Conservation (phyloP, 2,888 invertebrate species). For the Chaetogeoica ovagalla region DNA sequence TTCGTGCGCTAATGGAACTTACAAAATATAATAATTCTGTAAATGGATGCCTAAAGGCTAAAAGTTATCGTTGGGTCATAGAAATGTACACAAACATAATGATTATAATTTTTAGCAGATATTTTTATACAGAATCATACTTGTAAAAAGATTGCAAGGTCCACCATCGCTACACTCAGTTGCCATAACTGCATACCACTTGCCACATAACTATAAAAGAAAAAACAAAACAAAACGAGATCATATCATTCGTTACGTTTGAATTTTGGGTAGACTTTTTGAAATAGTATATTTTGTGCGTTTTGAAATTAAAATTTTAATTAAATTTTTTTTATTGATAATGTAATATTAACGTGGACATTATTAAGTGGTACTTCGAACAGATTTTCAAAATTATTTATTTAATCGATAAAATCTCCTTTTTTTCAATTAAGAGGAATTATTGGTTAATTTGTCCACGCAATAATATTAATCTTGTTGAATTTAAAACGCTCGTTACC, state of each 20-base stretch:
- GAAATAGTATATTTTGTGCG: no score
- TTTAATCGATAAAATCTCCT: no score
- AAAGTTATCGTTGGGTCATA: not conserved
- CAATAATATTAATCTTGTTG: not conserved
- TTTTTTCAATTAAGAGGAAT: no score
- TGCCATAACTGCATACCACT: conserved; percentile 10
- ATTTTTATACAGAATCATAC: not conserved
- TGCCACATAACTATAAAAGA: not conserved
- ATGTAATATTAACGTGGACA: no score
- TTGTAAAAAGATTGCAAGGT: conserved; percentile 1
- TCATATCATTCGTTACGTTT: no score
- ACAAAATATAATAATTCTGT: not conserved
- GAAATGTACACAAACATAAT: not conserved
- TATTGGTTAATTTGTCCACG: no score
- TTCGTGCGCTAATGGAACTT: not conserved
- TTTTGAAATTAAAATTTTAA: no score
- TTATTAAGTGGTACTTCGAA: no score
- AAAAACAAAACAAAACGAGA: not conserved
- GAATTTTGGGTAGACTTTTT: no score
- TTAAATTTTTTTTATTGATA: no score
- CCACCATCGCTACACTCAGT: not conserved
- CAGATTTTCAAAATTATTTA: no score
- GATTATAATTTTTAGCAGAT: not conserved
- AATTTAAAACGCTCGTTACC: not conserved
- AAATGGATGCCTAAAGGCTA: no score